Conservation (phyloP, 2,113 vertebrate genomes). For the Dicerorhinus sumatrensis region DNA sequence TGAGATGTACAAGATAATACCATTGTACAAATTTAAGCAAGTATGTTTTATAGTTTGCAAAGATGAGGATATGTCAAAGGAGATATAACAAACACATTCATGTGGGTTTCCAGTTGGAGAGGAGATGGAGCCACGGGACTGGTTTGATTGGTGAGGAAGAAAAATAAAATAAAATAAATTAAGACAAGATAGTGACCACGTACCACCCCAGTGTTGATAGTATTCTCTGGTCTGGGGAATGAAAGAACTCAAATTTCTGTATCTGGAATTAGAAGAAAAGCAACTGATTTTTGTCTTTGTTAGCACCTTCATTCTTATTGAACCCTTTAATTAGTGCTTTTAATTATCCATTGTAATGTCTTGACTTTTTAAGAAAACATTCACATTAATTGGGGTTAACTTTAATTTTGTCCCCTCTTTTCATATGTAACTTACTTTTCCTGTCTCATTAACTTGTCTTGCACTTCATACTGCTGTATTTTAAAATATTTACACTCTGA, state of each 20-base stretch:
- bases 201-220: background rate
- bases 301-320: background rate
- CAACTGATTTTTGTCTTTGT: background rate
- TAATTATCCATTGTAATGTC: background rate
- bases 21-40: background rate
- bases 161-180: background rate
- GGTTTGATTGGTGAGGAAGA: background rate
- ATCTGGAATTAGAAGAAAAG: conserved; percentile 4
- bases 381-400: background rate
- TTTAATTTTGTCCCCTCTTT: background rate
- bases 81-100: background rate
- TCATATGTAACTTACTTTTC: background rate
- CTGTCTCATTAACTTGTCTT: background rate
- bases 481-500: conserved; percentile 11
- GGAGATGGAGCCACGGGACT: background rate
- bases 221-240: background rate
- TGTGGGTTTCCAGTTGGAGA: background rate
- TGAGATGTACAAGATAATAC: background rate
- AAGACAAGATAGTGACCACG: background rate
- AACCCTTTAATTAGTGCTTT: background rate
- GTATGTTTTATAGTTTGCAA: background rate
- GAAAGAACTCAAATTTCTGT: background rate
- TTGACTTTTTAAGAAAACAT: background rate
- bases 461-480: background rate
- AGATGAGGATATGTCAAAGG: background rate